phyloP scores from a whole-genome alignment of 2,113 vertebrate genomes.

The Stegostoma tigrinum region DNA sequence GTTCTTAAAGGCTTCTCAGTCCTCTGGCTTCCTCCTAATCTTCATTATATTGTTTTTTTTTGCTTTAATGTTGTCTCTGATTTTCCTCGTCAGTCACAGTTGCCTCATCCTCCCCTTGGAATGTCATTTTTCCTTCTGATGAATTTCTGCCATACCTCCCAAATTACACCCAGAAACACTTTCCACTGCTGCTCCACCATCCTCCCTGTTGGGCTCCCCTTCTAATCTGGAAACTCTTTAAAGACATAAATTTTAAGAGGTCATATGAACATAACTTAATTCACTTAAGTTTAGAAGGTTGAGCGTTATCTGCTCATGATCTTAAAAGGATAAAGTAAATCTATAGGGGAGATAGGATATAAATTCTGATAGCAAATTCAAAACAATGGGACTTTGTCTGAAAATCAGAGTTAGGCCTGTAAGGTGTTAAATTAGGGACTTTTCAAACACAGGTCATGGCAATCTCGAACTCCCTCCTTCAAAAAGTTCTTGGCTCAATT shows the following conservation, averaged over 20 bases:
- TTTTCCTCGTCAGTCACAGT: too few species aligned
- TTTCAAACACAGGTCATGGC: background rate
- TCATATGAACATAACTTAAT: background rate
- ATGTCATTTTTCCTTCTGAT: too few species aligned
- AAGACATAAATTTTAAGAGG: background rate
- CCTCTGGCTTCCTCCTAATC: too few species aligned
- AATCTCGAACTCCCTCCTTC: background rate
- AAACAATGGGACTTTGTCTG: background rate
- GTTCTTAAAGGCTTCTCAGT: too few species aligned
- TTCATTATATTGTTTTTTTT: too few species aligned
- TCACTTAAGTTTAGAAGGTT: background rate
- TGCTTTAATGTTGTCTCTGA: too few species aligned
- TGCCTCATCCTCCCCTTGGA: too few species aligned
- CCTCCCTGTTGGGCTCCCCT: too few species aligned
- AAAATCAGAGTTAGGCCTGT: background rate
- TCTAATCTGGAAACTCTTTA: background rate
- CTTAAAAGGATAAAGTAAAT: background rate
- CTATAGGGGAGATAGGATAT: background rate
- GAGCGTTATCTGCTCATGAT: background rate
- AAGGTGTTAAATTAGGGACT: background rate
- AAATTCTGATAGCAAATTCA: background rate
- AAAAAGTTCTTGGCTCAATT: background rate
- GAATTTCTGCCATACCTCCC: too few species aligned
- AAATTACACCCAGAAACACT: too few species aligned
- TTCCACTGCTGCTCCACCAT: too few species aligned